Conservation (phyloP, 2,888 invertebrate genomes). For the Drosophila crucigera region DNA sequence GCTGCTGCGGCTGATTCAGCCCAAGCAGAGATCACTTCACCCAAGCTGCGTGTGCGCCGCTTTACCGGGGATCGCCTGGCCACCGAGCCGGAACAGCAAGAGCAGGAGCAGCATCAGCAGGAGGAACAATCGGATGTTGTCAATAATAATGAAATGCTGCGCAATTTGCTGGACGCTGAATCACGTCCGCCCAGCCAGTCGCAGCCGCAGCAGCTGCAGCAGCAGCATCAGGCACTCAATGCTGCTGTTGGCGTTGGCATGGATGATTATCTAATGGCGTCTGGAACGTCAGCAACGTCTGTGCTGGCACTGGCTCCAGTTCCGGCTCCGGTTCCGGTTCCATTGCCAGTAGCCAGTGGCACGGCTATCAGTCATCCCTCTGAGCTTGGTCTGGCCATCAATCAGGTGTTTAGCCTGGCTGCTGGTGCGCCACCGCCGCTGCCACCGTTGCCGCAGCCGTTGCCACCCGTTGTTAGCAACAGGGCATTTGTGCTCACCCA, state of each 20-base stretch:
- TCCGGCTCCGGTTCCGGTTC: neutral
- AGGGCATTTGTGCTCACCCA: slow-evolving; percentile 45
- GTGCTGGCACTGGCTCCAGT: neutral
- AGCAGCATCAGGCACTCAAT: slow-evolving; percentile 21
- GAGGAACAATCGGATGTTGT: neutral
- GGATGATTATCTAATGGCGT: slow-evolving; percentile 27
- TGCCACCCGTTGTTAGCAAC: slow-evolving; percentile 14
- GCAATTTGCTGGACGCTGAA: slow-evolving; percentile 48
- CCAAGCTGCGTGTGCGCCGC: slow-evolving; percentile 76
- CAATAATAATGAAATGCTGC: slow-evolving; percentile 34
- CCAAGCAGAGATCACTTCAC: neutral
- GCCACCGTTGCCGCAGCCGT: neutral
- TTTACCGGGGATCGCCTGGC: slow-evolving; percentile 74
- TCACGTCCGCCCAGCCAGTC: slow-evolving; percentile 50
- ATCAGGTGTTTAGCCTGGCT: slow-evolving; percentile 58
- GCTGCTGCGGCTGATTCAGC: neutral
- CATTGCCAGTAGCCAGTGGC: slow-evolving; percentile 2
- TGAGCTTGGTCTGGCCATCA: slow-evolving; percentile 65
- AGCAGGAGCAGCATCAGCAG: neutral
- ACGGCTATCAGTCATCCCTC: slow-evolving; percentile 26
- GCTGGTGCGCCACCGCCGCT: neutral
- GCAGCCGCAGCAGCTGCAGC: neutral
- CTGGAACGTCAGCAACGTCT: neutral
- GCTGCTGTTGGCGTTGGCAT: slow-evolving; percentile 41
- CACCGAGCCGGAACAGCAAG: neutral